These are phyloP conservation scores for Meloe dianella DNA, from an alignment of 2,888 invertebrate genomes.

Conservation along the genomic window DNA sequence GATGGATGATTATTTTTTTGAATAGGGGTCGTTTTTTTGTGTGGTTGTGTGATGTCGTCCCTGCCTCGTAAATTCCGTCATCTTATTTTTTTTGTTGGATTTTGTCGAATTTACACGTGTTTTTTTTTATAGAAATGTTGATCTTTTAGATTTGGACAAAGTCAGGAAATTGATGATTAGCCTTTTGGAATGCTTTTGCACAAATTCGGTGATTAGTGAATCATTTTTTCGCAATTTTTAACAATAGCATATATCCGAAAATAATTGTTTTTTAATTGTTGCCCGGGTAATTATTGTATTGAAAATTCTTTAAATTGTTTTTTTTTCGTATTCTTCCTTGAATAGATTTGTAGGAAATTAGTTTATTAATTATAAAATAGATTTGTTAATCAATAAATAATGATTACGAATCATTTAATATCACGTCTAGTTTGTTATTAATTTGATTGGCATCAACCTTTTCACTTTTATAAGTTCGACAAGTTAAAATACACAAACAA, in stretches of 20 bases:
- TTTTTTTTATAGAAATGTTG: not conserved
- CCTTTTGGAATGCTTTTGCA: not conserved
- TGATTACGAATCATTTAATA: not conserved
- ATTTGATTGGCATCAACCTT: constrained; percentile 3
- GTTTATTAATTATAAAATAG: not conserved
- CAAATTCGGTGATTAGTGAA: not conserved
- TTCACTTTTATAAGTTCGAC: constrained; percentile 6
- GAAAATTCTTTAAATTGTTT: not conserved
- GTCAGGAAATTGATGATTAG: constrained; percentile 3
- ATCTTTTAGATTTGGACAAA: not conserved
- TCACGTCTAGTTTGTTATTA: not conserved
- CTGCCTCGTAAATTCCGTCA: not conserved
- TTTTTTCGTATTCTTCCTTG: not conserved
- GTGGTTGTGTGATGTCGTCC: not conserved
- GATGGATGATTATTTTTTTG: constrained; percentile 15
- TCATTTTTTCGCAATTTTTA: not conserved
- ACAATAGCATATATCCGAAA: not conserved
- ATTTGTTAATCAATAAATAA: not conserved
- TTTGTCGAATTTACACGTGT: constrained; percentile 9
- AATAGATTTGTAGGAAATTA: not conserved
- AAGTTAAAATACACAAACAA: not conserved
- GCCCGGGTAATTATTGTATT: not conserved
- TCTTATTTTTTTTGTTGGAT: constrained; percentile 3
- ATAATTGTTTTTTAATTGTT: constrained; percentile 5
- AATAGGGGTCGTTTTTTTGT: not conserved